Conservation (phyloP, 2,113 vertebrate genomes). For the Otis tarda region DNA sequence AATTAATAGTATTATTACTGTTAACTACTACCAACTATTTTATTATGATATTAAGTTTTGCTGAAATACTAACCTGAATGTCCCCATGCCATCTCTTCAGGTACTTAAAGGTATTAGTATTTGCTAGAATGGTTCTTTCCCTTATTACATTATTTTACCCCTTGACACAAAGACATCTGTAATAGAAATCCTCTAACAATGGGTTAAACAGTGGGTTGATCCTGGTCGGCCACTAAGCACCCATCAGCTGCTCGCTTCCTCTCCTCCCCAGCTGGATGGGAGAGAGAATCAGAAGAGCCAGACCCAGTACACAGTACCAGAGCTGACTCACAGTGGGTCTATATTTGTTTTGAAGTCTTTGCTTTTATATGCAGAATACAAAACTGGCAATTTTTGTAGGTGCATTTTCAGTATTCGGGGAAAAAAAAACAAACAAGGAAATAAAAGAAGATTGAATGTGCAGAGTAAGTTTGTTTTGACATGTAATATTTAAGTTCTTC, state of each 20-base stretch:
- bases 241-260: background rate
- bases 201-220: background rate
- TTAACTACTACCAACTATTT: background rate
- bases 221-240: accelerated
- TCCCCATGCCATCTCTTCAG: background rate
- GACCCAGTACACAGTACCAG: accelerated
- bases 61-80: background rate
- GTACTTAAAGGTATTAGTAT: background rate
- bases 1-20: too few species aligned
- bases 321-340: background rate
- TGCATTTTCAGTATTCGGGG: background rate
- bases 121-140: background rate
- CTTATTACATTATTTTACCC: background rate
- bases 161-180: background rate
- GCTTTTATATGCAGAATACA: background rate
- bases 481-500: background rate
- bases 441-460: background rate
- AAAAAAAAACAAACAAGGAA: background rate
- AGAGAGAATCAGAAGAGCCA: background rate
- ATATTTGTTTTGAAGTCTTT: background rate
- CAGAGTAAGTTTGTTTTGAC: conserved; percentile 24
- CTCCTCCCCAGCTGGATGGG: background rate
- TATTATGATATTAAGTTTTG: background rate
- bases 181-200: background rate
- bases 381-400: background rate